phyloP scores from a whole-genome alignment of 2,888 invertebrate species.

The Tinea trinotella region DNA sequence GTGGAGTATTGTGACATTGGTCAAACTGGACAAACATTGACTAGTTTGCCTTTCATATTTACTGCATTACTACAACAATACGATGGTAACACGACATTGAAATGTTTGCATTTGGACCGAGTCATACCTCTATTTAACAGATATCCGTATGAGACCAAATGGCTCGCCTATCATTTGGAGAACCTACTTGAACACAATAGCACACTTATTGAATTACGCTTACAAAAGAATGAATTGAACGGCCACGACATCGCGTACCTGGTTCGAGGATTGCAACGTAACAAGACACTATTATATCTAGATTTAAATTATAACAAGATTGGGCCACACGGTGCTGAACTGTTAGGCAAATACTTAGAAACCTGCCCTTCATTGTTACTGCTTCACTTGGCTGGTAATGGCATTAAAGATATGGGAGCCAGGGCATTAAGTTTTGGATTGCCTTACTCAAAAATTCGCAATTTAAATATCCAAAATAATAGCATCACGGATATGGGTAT shows the following conservation, averaged over 20 bases:
- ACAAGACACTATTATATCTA: constrained; percentile 66
- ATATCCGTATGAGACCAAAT: constrained; percentile 55
- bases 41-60: constrained; percentile 67
- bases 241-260: constrained; percentile 74
- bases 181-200: constrained; percentile 46
- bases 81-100: constrained; percentile 40
- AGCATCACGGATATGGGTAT: constrained; percentile 67
- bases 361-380: constrained; percentile 59
- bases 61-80: constrained; percentile 56
- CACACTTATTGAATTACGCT: constrained; percentile 66
- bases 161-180: constrained; percentile 65
- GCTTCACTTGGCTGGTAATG: constrained; percentile 71
- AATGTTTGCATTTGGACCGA: constrained; percentile 53
- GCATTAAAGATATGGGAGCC: constrained; percentile 70
- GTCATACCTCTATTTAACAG: constrained; percentile 47
- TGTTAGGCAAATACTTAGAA: constrained; percentile 66
- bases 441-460: constrained; percentile 70
- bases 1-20: constrained; percentile 70
- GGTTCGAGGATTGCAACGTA: constrained; percentile 58
- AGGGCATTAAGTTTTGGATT: constrained; percentile 67
- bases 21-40: constrained; percentile 69
- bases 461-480: constrained; percentile 72
- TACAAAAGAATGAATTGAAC: constrained; percentile 73
- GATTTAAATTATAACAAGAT: constrained; percentile 75
- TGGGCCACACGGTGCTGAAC: constrained; percentile 71